These are phyloP conservation scores for Acleris cristana DNA, from an alignment of 2,888 invertebrate genomes.

Conservation along the genomic window DNA sequence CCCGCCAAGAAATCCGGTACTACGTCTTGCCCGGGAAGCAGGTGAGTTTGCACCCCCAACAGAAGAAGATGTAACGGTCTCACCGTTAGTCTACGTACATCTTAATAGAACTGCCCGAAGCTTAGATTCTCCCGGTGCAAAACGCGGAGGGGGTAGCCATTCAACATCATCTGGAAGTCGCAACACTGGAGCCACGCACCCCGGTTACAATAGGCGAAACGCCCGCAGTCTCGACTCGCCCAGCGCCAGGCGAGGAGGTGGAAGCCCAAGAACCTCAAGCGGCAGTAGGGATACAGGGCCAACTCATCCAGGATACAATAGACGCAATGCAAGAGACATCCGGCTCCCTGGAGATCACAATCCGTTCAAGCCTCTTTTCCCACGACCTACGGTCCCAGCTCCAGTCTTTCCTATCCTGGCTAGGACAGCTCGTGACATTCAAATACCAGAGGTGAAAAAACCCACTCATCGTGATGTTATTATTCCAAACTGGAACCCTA, in stretches of 20 bases:
- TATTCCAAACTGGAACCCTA: constrained; percentile 58
- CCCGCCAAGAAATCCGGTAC: constrained; percentile 38
- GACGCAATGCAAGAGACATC: constrained; percentile 39
- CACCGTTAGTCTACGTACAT: constrained; percentile 42
- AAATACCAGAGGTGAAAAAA: constrained; percentile 45
- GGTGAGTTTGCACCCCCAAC: constrained; percentile 46
- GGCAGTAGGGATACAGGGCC: constrained; percentile 20
- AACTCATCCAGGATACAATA: constrained; percentile 27
- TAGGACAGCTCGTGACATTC: constrained; percentile 42
- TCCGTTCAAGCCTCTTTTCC: constrained; percentile 36
- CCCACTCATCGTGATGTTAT: constrained; percentile 51
- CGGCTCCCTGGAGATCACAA: constrained; percentile 29
- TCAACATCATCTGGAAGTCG: constrained; percentile 46
- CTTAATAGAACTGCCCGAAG: constrained; percentile 49
- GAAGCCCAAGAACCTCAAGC: constrained; percentile 1
- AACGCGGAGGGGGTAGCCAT: constrained; percentile 49
- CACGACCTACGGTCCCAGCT: constrained; percentile 33
- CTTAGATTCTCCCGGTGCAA: constrained; percentile 52
- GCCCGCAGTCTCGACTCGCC: constrained; percentile 40
- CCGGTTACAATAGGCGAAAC: constrained; percentile 59
- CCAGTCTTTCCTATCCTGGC: constrained; percentile 37
- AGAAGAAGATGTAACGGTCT: constrained; percentile 42
- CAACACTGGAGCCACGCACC: constrained; percentile 55
- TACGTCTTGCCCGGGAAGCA: constrained; percentile 43
- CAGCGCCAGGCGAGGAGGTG: constrained; percentile 32